Base-by-base conservation (phyloP, 2,113 vertebrate genomes). In the Apteryx mantelli region DNA sequence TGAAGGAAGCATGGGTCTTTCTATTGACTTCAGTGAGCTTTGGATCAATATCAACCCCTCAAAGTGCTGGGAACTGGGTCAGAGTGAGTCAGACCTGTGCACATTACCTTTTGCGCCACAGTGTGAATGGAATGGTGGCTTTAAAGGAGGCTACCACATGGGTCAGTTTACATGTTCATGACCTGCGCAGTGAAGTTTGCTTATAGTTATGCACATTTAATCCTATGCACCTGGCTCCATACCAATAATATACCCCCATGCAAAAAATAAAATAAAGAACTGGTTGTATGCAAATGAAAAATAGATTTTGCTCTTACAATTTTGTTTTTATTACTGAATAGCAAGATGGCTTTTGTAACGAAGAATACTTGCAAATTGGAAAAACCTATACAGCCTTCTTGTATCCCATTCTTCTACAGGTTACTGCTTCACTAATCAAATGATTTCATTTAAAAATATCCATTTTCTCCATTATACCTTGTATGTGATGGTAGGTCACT, bases 401-500 rank as follows among this genome's bases (percentile, higher is more conserved):
- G 7, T 36, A 73, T 5, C 5, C 24, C 5, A 40, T 88, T 93
- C 88, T 90, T 82, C 70, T 84, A 79, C 52, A 95, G 60, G 71
- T 76, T 93, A 77, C 50, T 66, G 32, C 50, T 97, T 73, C 89
- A 74, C 65, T 92, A 96, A 94, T 95, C 73, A 95, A 93, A 93
- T 82, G 0, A 70, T 95, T 92, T 86, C 7, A 44, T 94, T 89
- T 88, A 25, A 91, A 96, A 96, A 91, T 84, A 95, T 17, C 84
- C 4, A 7, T 92, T 94, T 95, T 86, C 53, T 93, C 64, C 3
- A 2, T 48, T 84, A 64, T 17, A 63, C 38, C 7, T 34, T 65
- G 13, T 53, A 60, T 84, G 63, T 82, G 76, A 83, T 58, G 38
- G 25, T 61, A 87, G 94, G 76, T 92, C 78, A 66, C 44, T 86